Base-by-base conservation (phyloP, 2,888 invertebrate species). In the Scrobipalpa atriplicella region DNA sequence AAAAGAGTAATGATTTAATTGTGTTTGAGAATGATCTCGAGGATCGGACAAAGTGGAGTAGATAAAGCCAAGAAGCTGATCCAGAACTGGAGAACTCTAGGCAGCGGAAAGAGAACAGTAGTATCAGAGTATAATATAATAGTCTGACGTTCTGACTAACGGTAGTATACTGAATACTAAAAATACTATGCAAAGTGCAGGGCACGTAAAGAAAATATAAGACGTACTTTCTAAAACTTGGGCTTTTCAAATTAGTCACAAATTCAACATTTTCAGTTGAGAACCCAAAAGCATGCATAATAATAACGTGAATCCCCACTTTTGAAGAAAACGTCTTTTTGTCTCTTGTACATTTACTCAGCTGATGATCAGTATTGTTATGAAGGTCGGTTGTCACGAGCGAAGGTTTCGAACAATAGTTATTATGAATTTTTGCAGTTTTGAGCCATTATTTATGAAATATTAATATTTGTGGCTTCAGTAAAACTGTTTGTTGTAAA, bases 271-370 rank as follows among this genome's bases (percentile, higher is more conserved):
- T 62, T 58, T 64, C 64, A 39, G 29, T 61, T 18, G 10, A 21
- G 10, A 67, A 62, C 62, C 66, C 60, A 58, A 58, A 64, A 62
- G 51, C 66, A 71, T 70, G 51, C 66, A 71, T 70, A 60, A 60
- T 66, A 65, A 54, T 43, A 58, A 65, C 63, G 54, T 65, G 38
- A 66, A 67, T 65, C 41, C 64, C 56, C 18, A 47, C 13, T 18
- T 62, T 52, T 61, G 43, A 43, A 65, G 18, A 61, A 65, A 67
- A 67, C 58, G 54, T 51, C 38, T 47, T 69, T 70, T 66, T 65
- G 60, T 67, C 39, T 18, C 51, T 52, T 62, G 41, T 66, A 11
- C 41, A n/a, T 67, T 67, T 67, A 43, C 21, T 43, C 67, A 70
- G 68, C 64, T 70, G 68, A 64, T 68, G 63, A 43, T 58, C n/a